Evolutionary conservation across 1,140 invertebrate genomes (phyloP), one percentile per base, ranked within the genome.

Genomic region (Phymorhynchus buccinoides): DNA sequence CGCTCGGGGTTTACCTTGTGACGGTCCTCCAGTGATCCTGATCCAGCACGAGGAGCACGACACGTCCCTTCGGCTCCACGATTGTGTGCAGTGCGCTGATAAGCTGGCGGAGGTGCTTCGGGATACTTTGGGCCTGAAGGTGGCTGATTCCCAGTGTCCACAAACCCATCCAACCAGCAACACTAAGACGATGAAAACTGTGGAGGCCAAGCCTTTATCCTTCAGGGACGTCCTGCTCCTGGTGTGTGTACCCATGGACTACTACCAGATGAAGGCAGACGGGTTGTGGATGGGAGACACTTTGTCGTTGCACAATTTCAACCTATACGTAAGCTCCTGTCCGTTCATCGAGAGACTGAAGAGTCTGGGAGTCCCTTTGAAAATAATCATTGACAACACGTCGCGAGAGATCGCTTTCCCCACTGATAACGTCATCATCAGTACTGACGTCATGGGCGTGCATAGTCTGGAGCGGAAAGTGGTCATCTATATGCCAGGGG

Each of bases 381-480:
- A 83, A 27, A 1, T 71, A 1, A 41, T 83, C 16, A 1, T 9
- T 12, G 81, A 83, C 39, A 83, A 83, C 66, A 83, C 81, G 37
- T 83, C 81, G 4, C n/a, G 62, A 30, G 81, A 83, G 41, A 83
- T 83, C 66, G 81, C 81, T 9, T 41, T 83, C 1, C 66, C 81
- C 6, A 7, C 56, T 22, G 44, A 16, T 9, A 41, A 83, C 27
- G 62, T 42, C 22, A 73, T 83, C 27, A 22, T 83, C 41, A 22
- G 71, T 16, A 73, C 81, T 27, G 81, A 83, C 66, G 81, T 83
- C 6, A 83, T 71, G 81, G 66, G 81, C 22, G 35, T 44, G 27
- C 81, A 83, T 27, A 71, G 81, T 27, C 66, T 83, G 81, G 81
- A 83, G 41, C 62, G 81, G 16, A 83, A 83, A n/a, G 81, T 83